These are phyloP conservation scores for Trichomalopsis sarcophagae DNA, from an alignment of 1,140 invertebrate genomes.

Conservation along the genomic window DNA sequence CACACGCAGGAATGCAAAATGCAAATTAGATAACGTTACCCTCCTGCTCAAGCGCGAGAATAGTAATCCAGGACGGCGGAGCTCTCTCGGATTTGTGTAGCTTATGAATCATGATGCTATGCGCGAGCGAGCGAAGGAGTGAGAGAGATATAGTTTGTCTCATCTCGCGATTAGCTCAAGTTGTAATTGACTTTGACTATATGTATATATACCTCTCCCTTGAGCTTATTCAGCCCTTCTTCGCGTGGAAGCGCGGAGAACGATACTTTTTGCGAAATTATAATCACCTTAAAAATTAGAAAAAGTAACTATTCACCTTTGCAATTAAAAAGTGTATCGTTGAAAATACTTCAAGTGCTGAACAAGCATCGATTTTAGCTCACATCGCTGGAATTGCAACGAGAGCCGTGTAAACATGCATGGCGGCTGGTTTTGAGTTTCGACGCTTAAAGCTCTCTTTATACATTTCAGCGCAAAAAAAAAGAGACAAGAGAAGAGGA, in stretches of 20 bases:
- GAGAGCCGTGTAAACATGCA: no score
- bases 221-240: slow-evolving; percentile 1
- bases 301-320: neutral
- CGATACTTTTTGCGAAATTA: no score
- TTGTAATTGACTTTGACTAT: slow-evolving; percentile 29
- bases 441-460: neutral
- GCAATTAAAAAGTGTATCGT: neutral
- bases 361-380: neutral
- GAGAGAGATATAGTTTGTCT: neutral
- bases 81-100: slow-evolving; percentile 25
- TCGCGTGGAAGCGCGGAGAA: no score
- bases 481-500: no score
- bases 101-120: slow-evolving; percentile 36
- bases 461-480: neutral
- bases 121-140: neutral
- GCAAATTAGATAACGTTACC: slow-evolving; percentile 33
- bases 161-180: slow-evolving; percentile 30
- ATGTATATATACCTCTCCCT: no score
- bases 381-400: neutral
- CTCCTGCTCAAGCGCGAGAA: slow-evolving; percentile 10
- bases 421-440: neutral
- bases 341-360: neutral
- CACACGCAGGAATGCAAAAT: slow-evolving; percentile 36
- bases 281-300: no score
- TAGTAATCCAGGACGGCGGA: slow-evolving; percentile 8